These are phyloP conservation scores for Drosophila diplacantha DNA, from an alignment of 2,888 invertebrate species.

Conservation along the genomic window DNA sequence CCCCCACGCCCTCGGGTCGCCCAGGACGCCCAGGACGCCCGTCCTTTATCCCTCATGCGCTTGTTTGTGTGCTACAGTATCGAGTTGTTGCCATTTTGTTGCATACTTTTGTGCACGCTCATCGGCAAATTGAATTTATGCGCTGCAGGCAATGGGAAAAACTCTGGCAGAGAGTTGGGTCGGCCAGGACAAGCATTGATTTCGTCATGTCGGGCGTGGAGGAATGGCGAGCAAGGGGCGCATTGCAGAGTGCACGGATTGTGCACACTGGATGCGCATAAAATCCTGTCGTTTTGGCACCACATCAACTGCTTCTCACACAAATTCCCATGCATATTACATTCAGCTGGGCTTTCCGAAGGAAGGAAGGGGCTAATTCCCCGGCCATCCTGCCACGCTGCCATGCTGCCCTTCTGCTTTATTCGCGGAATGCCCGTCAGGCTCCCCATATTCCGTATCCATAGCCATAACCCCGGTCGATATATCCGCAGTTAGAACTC, in stretches of 20 bases:
- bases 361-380: constrained; percentile 24
- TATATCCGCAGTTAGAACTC: constrained; percentile 14
- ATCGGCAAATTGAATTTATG: constrained; percentile 69
- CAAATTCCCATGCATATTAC: constrained; percentile 42
- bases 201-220: constrained; percentile 32
- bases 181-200: constrained; percentile 45
- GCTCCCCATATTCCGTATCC: constrained; percentile 1
- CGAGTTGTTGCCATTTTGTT: constrained; percentile 58
- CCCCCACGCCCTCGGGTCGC: background rate
- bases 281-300: constrained; percentile 61
- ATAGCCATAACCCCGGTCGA: constrained; percentile 1
- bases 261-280: constrained; percentile 50
- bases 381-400: constrained; percentile 8
- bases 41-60: constrained; percentile 6
- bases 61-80: constrained; percentile 16
- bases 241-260: constrained; percentile 38
- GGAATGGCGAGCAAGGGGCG: background rate
- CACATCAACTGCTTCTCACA: constrained; percentile 38
- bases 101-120: constrained; percentile 66
- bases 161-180: constrained; percentile 18
- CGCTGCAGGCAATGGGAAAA: constrained; percentile 49
- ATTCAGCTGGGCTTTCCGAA: constrained; percentile 9
- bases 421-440: constrained; percentile 17
- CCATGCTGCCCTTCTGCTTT: background rate
- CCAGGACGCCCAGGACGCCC: background rate